Base-by-base conservation (phyloP, 2,888 invertebrate species). In the Electrophaes corylata region DNA sequence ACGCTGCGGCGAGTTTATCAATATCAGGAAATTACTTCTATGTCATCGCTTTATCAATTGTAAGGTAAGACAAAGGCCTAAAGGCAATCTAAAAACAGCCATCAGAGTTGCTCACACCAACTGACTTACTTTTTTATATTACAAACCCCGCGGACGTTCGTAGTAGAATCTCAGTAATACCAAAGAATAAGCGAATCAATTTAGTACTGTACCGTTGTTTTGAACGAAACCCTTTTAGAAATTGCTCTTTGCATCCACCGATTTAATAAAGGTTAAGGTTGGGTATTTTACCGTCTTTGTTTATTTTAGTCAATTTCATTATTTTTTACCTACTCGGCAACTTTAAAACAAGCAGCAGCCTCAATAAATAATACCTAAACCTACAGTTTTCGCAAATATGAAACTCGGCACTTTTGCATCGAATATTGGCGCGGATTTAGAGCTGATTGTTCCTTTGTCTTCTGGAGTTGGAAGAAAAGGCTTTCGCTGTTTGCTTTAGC, bases 361-460 rank as follows among this genome's bases (percentile, higher is more conserved):
- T 16, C 16, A 37, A 37, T 37, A 37, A 37, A 37, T 10, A 37
- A 37, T 2, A 37, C 37, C 37, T 37, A 37, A 37, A 37, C 16
- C 37, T 37, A 37, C 37, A 37, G 16, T 37, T 16, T 37, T 37
- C 37, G 37, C 37, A 37, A 16, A 16, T 37, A 16, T 37, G 16
- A 16, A 37, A 37, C 10, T 37, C 37, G 37, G 16, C 37, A n/a
- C 37, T 37, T 37, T 37, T 16, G 16, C 6, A 14, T 29, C n/a
- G 35, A 51, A 51, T 20, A 57, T 51, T 41, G 51, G 41, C 41
- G 14, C n/a, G 41, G 51, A 57, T 57, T 51, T 57, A 26, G 33
- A 11, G 19, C 51, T 47, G 51, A 47, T 52, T 51, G 57, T 52
- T 51, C 33, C 57, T 57, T 57, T 52, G 57, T 47, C 39, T 44